A percentile compares a stretch with the other conserved stretches of the same genome.
These are phyloP conservation scores for Drosophila ustulata DNA, from an alignment of 2,888 invertebrate genomes.

Conservation along the genomic window DNA sequence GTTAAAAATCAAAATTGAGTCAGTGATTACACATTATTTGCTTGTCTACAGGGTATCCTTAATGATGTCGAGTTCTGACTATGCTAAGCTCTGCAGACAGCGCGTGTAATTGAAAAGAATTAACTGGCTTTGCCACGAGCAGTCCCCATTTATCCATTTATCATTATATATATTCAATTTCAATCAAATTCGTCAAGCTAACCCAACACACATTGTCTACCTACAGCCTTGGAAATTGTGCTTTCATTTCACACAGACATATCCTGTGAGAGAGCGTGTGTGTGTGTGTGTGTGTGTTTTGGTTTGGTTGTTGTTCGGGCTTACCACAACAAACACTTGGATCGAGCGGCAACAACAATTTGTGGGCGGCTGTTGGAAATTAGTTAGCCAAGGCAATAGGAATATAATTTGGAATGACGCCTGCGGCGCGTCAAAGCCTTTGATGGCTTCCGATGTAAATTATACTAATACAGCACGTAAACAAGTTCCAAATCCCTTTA, in stretches of 20 bases:
- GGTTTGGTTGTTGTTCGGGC: conserved; percentile 17
- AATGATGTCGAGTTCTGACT: background rate
- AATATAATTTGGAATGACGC: conserved; percentile 61
- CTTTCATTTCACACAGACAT: conserved; percentile 28
- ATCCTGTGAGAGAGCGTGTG: background rate
- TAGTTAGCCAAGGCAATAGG: conserved; percentile 52
- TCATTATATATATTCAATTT: conserved; percentile 15
- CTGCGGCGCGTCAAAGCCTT: conserved; percentile 68
- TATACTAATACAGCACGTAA: conserved; percentile 76
- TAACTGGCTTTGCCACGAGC: conserved; percentile 3
- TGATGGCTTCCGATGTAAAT: conserved; percentile 75
- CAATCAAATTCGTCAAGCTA: conserved; percentile 15
- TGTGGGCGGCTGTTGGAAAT: conserved; percentile 48
- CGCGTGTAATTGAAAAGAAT: conserved; percentile 18
- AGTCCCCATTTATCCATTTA: conserved; percentile 10
- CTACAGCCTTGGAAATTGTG: conserved; percentile 17
- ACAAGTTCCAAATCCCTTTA: conserved; percentile 74
- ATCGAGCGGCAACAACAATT: conserved; percentile 42
- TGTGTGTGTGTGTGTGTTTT: conserved; percentile 9
- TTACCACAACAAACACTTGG: conserved; percentile 37
- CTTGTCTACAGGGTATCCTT: background rate
- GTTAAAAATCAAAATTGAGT: too few relatives aligned
- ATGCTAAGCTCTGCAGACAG: background rate
- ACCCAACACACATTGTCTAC: conserved; percentile 4
- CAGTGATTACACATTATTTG: background rate